Base-by-base conservation (phyloP, 2,113 vertebrate genomes). In the Microtus richardsoni region DNA sequence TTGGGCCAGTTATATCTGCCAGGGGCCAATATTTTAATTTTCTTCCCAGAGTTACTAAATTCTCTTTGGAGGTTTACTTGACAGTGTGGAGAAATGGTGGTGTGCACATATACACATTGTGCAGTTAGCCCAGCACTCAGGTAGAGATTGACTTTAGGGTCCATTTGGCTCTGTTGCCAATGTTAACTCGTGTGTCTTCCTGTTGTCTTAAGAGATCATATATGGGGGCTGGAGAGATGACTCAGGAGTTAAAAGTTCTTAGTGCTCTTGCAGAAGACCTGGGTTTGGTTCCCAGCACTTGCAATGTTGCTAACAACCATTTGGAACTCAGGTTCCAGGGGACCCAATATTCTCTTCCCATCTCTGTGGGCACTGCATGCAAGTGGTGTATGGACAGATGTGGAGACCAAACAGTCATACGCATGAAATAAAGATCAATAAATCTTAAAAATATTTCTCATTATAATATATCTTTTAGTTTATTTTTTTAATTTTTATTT, bases 391-490 rank as follows among this genome's bases (percentile, higher is more conserved):
- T 44, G 44, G 28, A 17, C 28, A 52, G 41, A 47, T 8, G 33
- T 49, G 44, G 75, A 49, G 75, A 28, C 44, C 24, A 74, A 26
- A 74, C 11, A 26, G 39, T 5, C 73, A 26, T 22, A 47, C 44
- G 8, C 14, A 49, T 16, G 14, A 16, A 7, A 30, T 26, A 49
- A 30, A 49, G 33, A 75, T 47, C 74, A 75, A 28, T 44, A 44
- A 14, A 26, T 28, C 41, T 75, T 75, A 7, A 14, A 75, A 75
- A 44, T 7, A 44, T 47, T 47, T 75, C 26, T 75, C 74, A 75
- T 41, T 74, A 41, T 73, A 88, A 90, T 66, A 58, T 66, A 73
- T 44, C 60, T 84, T 62, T 64, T 30, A 88, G 64, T 85, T 96
- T 60, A 70, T 14, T 87, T 39, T 70, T 75, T 73, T 90, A 28